Percentiles rank a stretch among this genome's conserved stretches.
These are phyloP conservation scores for Dioctria linearis DNA, from an alignment of 2,888 invertebrate genomes.

Conservation along the genomic window DNA sequence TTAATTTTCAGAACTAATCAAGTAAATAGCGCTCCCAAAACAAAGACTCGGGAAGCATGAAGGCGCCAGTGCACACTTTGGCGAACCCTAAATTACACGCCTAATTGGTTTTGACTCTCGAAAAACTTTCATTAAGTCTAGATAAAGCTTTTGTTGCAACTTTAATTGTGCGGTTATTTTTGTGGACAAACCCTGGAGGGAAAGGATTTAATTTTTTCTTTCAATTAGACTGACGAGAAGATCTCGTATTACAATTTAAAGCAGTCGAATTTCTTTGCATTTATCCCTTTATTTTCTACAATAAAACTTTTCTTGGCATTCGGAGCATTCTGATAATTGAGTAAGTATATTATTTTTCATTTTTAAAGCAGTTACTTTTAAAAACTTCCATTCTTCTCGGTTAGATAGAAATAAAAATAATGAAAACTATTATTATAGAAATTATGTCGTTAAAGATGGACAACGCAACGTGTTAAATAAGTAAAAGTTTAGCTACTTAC, in stretches of 20 bases:
- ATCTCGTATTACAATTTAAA: not conserved
- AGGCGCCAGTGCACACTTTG: constrained; percentile 44
- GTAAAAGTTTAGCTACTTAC: no score
- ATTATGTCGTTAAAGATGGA: no score
- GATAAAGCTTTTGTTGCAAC: constrained; percentile 52
- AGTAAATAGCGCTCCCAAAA: constrained; percentile 14
- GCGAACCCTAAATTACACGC: constrained; percentile 47
- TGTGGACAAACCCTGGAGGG: constrained; percentile 17
- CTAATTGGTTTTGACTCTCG: constrained; percentile 52
- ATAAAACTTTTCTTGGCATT: no score
- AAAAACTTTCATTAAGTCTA: constrained; percentile 52
- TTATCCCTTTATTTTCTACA: no score
- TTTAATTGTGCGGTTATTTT: constrained; percentile 49
- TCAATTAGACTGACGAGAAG: constrained; percentile 22
- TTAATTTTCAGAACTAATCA: constrained; percentile 43
- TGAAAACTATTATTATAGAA: no score
- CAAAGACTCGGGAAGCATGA: constrained; percentile 7
- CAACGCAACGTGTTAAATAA: no score
- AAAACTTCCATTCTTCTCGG: no score
- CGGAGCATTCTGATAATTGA: no score
- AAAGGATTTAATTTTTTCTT: constrained; percentile 37
- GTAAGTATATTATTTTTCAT: no score
- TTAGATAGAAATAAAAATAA: no score
- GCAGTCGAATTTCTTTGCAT: no score
- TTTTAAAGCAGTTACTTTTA: no score